phyloP scores from a whole-genome alignment of 2,797 vertebrate species.

The Siniperca undulata region DNA sequence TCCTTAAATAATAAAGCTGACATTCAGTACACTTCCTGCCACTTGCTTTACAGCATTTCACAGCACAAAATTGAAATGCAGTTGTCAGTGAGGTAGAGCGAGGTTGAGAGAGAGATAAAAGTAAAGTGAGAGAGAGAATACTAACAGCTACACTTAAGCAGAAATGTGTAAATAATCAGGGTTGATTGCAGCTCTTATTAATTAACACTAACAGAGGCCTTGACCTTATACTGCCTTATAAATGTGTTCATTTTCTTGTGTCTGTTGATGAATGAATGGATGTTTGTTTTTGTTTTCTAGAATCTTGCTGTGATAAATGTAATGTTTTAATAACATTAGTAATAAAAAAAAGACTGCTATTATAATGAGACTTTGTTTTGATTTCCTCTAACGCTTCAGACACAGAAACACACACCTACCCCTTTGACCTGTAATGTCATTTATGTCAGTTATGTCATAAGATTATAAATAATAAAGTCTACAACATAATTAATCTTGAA shows the following conservation, averaged over 20 bases:
- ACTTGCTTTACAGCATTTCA: neutral
- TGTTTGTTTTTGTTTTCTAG: conserved; percentile 4
- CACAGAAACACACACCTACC: neutral
- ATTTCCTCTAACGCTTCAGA: neutral
- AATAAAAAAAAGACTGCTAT: conserved; percentile 27
- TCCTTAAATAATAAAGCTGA: neutral
- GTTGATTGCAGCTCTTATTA: neutral
- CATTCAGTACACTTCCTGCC: neutral
- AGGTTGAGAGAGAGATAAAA: neutral
- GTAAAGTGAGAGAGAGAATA: neutral
- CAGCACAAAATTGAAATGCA: no score
- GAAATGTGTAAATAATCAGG: neutral
- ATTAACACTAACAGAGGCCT: conserved; percentile 33
- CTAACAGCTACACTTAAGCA: neutral
- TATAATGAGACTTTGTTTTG: neutral
- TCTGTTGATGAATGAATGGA: neutral
- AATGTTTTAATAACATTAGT: conserved; percentile 9
- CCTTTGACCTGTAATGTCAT: neutral
- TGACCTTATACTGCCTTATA: conserved; percentile 26
- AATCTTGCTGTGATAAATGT: neutral
- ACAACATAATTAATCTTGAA: neutral
- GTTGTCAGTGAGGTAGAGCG: neutral
- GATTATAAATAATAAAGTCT: neutral
- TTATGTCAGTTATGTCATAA: neutral
- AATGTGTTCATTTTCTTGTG: neutral